Conservation (phyloP, 2,888 invertebrate species). For the Azorinus chamasolen region DNA sequence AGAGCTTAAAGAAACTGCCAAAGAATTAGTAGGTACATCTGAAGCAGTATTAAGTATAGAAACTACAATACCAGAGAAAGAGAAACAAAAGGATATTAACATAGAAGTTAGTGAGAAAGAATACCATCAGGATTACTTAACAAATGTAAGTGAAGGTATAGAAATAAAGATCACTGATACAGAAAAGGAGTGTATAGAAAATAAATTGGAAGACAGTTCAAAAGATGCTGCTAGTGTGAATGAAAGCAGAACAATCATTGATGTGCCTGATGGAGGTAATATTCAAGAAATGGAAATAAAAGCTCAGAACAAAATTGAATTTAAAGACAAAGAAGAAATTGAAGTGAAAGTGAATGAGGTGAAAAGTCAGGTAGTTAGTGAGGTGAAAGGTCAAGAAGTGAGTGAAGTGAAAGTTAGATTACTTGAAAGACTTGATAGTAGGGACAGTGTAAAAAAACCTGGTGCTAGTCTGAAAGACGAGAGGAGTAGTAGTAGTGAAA, state of each 20-base stretch:
- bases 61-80: not conserved
- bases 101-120: not conserved
- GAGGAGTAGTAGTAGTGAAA: constrained; percentile 81
- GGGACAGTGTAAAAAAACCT: constrained; percentile 32
- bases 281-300: no score
- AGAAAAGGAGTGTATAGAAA: constrained; percentile 36
- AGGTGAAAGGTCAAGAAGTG: not conserved
- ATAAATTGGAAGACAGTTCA: not conserved
- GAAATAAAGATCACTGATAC: constrained; percentile 49
- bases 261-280: no score
- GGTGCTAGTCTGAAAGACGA: constrained; percentile 58
- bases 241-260: not conserved
- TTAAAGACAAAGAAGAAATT: no score
- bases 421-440: constrained; percentile 9
- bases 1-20: no score
- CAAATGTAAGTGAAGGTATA: constrained; percentile 4
- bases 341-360: no score
- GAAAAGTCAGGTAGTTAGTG: not conserved
- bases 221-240: not conserved
- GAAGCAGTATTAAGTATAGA: constrained; percentile 1
- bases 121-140: not conserved
- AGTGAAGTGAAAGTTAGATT: not conserved
- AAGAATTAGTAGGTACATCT: not conserved
- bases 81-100: not conserved
- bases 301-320: no score